Evolutionary conservation across 2,888 invertebrate species (phyloP).

Genomic region (Oligia strigilis): DNA sequence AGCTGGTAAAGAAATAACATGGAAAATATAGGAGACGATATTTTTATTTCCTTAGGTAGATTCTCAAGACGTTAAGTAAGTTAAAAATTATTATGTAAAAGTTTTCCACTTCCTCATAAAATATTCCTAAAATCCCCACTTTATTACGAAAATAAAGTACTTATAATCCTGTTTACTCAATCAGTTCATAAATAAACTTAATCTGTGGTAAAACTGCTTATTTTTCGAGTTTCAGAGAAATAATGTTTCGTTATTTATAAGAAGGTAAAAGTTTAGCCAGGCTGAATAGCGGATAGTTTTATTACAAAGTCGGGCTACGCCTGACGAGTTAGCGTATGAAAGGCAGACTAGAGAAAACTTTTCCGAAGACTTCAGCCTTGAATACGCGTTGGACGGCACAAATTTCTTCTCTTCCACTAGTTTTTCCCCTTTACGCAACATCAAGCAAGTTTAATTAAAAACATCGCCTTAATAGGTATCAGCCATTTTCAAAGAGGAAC

Average conservation of each 20-base stretch:
- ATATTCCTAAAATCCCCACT: slow-evolving; percentile 1
- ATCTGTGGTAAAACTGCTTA: slow-evolving; percentile 6
- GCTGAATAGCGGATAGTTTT: slow-evolving; percentile 48
- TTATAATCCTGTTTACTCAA: slow-evolving; percentile 15
- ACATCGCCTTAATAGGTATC: slow-evolving; percentile 73
- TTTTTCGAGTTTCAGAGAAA: slow-evolving; percentile 14
- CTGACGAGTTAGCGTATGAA: slow-evolving; percentile 61
- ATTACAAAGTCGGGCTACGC: slow-evolving; percentile 49
- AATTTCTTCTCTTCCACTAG: slow-evolving; percentile 62
- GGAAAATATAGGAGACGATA: background rate
- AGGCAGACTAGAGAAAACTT: slow-evolving; percentile 34
- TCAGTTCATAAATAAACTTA: background rate
- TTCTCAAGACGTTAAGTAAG: background rate
- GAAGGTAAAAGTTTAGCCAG: slow-evolving; percentile 19
- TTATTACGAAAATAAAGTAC: background rate
- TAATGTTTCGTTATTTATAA: slow-evolving; percentile 22
- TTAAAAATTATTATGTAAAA: slow-evolving; percentile 11
- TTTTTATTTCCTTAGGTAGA: background rate
- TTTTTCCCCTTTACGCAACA: slow-evolving; percentile 62
- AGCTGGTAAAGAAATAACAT: background rate
- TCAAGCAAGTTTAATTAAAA: slow-evolving; percentile 84
- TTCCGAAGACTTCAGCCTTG: slow-evolving; percentile 39
- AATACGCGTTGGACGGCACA: slow-evolving; percentile 57
- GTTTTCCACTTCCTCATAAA: background rate
- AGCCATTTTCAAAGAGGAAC: slow-evolving; percentile 70